Conservation (phyloP, 2,888 invertebrate genomes). For the Amphipyra tragopoginis region DNA sequence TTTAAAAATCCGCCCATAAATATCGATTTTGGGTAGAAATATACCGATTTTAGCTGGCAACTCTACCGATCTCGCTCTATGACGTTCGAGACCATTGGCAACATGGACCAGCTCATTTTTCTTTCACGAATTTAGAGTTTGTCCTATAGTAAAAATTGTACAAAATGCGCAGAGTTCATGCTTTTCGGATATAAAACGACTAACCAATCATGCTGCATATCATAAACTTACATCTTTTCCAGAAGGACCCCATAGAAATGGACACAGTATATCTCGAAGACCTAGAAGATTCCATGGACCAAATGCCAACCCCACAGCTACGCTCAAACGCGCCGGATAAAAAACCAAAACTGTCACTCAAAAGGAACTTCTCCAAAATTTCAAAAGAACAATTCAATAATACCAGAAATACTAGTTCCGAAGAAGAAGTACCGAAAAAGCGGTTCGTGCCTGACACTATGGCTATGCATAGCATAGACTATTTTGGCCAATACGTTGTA, state of each 20-base stretch:
- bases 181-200: no score
- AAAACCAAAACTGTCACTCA: neutral
- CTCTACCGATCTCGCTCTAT: no score
- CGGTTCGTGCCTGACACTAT: neutral
- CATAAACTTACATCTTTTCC: constrained; percentile 3
- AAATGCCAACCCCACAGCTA: neutral
- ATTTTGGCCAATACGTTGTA: constrained; percentile 67
- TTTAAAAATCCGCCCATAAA: no score
- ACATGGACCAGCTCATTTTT: no score
- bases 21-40: no score
- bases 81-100: no score
- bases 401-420: constrained; percentile 14
- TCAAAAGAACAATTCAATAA: constrained; percentile 22
- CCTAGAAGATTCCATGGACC: neutral
- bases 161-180: no score
- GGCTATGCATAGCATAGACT: constrained; percentile 61
- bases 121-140: no score
- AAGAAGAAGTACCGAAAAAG: neutral
- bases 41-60: no score
- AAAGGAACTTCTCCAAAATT: constrained; percentile 1
- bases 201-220: no score
- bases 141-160: no score
- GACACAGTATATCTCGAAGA: constrained; percentile 46
- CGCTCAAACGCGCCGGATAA: neutral
- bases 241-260: constrained; percentile 43